These are phyloP conservation scores for Myotis brandtii DNA, from an alignment of 2,113 vertebrate genomes.

Conservation along the genomic window DNA sequence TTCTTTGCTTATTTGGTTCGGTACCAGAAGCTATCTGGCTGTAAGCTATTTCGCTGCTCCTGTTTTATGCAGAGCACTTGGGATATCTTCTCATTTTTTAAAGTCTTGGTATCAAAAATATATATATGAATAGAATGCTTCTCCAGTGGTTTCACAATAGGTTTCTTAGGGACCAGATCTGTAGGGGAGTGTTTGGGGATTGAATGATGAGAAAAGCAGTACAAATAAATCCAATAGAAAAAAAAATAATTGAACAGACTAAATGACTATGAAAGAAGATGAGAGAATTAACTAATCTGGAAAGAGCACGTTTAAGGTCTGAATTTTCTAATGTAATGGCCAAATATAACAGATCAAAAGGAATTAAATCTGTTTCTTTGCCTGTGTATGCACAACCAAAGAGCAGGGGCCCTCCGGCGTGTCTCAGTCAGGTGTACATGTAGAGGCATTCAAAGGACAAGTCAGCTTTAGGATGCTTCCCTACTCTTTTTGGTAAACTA, in stretches of 20 bases:
- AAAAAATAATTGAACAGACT: constrained; percentile 5
- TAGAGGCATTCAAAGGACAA: not conserved
- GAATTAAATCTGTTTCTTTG: constrained; percentile 10
- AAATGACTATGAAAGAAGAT: constrained; percentile 22
- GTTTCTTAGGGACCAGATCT: not conserved
- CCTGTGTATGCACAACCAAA: not conserved
- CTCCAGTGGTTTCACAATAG: constrained; percentile 5
- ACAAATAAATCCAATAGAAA: not conserved
- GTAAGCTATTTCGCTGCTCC: constrained; percentile 12
- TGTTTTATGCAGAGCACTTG: not conserved
- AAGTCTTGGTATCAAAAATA: not conserved
- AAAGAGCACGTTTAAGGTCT: not conserved
- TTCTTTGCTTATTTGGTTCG: not conserved
- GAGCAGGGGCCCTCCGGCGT: not conserved
- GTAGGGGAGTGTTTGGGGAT: not conserved
- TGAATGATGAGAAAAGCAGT: not conserved
- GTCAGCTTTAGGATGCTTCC: not conserved
- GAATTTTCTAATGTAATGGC: constrained; percentile 36
- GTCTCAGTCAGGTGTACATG: constrained; percentile 17
- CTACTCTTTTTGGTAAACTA: constrained; percentile 7
- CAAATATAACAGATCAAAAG: constrained; percentile 6
- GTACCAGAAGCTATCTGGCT: not conserved
- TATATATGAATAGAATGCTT: not conserved
- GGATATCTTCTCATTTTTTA: not conserved
- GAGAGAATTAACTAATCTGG: not conserved